These are phyloP conservation scores for Bergia puertoricense DNA, from an alignment of 92 coral and sea anemone genomes.

Conservation along the genomic window DNA sequence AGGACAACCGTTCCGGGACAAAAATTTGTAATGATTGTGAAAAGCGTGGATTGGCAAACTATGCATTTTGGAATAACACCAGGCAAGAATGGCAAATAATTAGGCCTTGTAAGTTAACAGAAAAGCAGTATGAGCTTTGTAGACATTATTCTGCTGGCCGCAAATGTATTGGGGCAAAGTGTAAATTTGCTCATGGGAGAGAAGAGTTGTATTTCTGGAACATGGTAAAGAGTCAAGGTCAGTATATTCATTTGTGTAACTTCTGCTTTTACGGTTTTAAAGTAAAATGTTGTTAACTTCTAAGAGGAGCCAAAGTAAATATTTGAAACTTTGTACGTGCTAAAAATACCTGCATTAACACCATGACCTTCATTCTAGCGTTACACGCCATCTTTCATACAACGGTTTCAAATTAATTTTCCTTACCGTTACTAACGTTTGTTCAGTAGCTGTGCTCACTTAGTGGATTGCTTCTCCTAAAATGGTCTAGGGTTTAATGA, in stretches of 20 bases:
- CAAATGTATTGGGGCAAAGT: neutral
- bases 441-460: no score
- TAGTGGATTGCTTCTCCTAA: no score
- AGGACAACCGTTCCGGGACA: neutral
- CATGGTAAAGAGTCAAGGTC: constrained; percentile 3
- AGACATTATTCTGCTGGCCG: constrained; percentile 11
- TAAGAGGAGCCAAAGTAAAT: neutral
- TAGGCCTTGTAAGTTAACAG: neutral
- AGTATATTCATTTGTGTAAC: neutral
- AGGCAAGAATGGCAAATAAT: neutral
- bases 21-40: constrained; percentile 1
- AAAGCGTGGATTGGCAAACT: neutral
- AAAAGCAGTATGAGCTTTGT: neutral
- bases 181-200: neutral
- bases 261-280: no score
- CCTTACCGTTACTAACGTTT: no score
- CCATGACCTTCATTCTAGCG: no score
- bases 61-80: constrained; percentile 6
- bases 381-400: no score
- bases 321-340: no score
- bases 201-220: constrained; percentile 13
- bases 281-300: neutral
- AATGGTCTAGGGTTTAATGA: no score
- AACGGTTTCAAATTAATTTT: no score
- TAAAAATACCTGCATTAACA: no score